These are phyloP conservation scores for Pachyuromys duprasi DNA, from an alignment of 2,797 vertebrate species.

Conservation along the genomic window DNA sequence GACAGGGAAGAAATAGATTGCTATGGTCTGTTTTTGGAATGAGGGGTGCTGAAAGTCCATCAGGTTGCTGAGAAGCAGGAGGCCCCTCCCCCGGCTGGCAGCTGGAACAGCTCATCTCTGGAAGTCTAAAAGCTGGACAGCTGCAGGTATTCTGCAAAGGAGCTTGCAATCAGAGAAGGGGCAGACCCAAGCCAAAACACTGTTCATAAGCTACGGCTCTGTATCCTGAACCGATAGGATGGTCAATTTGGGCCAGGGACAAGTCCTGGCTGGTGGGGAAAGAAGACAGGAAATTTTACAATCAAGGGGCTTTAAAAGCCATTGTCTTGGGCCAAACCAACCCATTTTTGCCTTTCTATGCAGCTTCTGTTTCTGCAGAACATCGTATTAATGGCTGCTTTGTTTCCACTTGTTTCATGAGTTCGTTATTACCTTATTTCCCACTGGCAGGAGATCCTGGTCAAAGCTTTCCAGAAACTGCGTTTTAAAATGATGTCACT, in stretches of 20 bases:
- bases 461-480: neutral
- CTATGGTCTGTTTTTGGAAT: neutral
- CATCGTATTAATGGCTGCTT: neutral
- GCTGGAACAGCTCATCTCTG: neutral
- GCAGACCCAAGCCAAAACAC: neutral
- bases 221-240: neutral
- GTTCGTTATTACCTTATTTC: neutral
- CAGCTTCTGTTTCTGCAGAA: neutral
- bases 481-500: constrained; percentile 5
- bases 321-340: neutral
- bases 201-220: neutral
- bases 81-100: neutral
- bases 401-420: neutral
- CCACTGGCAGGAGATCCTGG: neutral
- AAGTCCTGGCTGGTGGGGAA: neutral
- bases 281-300: neutral
- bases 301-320: too few relatives aligned
- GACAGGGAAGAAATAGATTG: neutral
- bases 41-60: neutral
- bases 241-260: neutral
- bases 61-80: too few relatives aligned
- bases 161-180: neutral
- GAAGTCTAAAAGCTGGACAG: neutral
- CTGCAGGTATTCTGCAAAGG: neutral
- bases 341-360: neutral